Evolutionary conservation across 2,113 vertebrate species (phyloP).

Genomic region (Cariama cristata): DNA sequence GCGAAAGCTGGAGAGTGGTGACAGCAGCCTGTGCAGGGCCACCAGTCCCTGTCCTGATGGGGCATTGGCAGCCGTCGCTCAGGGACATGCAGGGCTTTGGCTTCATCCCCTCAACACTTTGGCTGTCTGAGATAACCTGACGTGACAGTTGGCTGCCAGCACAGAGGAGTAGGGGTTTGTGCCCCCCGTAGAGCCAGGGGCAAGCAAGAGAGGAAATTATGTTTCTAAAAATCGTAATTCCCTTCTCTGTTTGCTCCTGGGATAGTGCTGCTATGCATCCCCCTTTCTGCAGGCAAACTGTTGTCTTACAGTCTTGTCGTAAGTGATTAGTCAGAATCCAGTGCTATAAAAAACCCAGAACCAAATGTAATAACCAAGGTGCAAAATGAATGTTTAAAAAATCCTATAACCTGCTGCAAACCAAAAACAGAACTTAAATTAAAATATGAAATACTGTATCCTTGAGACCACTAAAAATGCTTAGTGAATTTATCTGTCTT

Average conservation of each 20-base stretch:
- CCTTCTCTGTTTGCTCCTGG: neutral
- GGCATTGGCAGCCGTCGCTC: neutral
- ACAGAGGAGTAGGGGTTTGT: neutral
- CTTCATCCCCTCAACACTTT: neutral
- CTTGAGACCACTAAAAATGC: neutral
- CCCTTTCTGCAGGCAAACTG: conserved; percentile 44
- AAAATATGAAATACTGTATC: neutral
- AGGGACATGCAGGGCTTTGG: conserved; percentile 14
- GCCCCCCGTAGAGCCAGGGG: neutral
- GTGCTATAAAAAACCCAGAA: conserved; percentile 8
- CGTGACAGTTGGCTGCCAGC: conserved; percentile 51
- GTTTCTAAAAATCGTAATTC: conserved; percentile 40
- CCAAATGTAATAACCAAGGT: conserved; percentile 23
- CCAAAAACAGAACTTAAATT: neutral
- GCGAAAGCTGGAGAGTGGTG: neutral
- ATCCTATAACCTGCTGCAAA: neutral
- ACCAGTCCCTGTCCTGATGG: neutral
- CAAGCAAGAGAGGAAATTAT: neutral
- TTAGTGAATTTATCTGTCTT: neutral
- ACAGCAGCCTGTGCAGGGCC: neutral
- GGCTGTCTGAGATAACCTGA: conserved; percentile 31
- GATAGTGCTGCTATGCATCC: neutral
- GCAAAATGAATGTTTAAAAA: conserved; percentile 13
- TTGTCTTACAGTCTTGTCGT: conserved; percentile 49
- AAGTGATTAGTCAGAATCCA: conserved; percentile 48